Base-by-base conservation (phyloP, 2,888 invertebrate species). In the Smittia aterrima region DNA sequence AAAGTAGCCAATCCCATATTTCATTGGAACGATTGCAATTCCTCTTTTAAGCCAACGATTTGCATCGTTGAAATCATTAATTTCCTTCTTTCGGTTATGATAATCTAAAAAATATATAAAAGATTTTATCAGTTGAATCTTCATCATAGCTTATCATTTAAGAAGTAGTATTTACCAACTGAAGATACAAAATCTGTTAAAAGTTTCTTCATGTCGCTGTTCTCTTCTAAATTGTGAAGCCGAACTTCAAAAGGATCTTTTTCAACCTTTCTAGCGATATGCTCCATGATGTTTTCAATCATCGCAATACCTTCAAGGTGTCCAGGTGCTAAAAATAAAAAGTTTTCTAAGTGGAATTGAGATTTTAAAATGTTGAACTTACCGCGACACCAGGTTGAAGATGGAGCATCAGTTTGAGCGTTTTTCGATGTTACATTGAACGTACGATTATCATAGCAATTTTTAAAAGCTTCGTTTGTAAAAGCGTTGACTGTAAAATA, bases 21-120 rank as follows among this genome's bases (percentile, higher is more conserved):
- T 86, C 86, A 92, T 87, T 0, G 91, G 89, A 6, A 89, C 84
- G 7, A 92, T 76, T 64, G 87, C 85, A 0, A 91, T 83, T 0
- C 89, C 91, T 67, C 87, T 86, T 81, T 93, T 93, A 78, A 87
- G 89, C 93, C 93, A 93, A 25, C 91, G 84, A 81, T 93, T 92
- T 0, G 85, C 84, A 66, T 78, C 78, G 78, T 90, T 90, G 77
- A 87, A 90, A 24, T 80, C 77, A 1, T 84, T 82, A 0, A 88
- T 81, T 54, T 82, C 82, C 76, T 79, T 78, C 27, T 82, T 78
- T 76, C 89, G 82, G 11, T 80, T 78, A 0, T 85, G 83, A 77
- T 85, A 89, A 71, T 88, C 84, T 0, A 85, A 79, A 25, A 6
- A n/a, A n/a, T n/a, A n/a, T n/a, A n/a, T n/a, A n/a, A n/a, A n/a